A percentile compares a stretch with the other conserved stretches of the same genome.
phyloP scores from a whole-genome alignment of 2,888 invertebrate genomes.

The Nemoura dubitans region DNA sequence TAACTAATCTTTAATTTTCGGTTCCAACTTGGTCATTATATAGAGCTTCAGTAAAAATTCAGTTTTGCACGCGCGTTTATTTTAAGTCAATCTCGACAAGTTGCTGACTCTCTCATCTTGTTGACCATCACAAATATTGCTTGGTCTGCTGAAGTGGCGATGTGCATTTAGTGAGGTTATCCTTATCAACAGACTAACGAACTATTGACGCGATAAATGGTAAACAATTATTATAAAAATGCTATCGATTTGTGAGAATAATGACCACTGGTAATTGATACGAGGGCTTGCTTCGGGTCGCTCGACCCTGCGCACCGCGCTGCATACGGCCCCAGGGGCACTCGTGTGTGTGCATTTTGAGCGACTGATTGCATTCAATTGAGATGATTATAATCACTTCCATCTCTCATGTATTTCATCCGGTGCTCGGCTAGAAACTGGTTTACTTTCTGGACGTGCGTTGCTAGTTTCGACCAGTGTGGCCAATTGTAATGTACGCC shows the following conservation, averaged over 20 bases:
- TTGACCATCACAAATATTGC: background rate
- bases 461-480: background rate
- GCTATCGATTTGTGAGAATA: background rate
- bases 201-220: background rate
- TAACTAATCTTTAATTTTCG: too few species aligned
- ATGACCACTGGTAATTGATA: background rate
- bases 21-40: too few species aligned
- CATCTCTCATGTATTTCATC: background rate
- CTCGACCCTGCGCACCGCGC: background rate
- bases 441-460: background rate
- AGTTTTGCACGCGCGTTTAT: background rate
- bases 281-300: background rate
- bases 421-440: background rate
- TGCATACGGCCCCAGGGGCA: background rate
- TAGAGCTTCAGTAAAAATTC: too few species aligned
- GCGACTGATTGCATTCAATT: background rate
- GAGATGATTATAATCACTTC: background rate
- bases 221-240: background rate
- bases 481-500: background rate
- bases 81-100: background rate
- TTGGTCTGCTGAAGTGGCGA: background rate
- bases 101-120: background rate
- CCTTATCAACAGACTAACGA: background rate
- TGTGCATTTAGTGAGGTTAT: background rate
- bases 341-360: background rate